These are phyloP conservation scores for Apteryx mantelli DNA, from an alignment of 2,113 vertebrate genomes.

Conservation along the genomic window DNA sequence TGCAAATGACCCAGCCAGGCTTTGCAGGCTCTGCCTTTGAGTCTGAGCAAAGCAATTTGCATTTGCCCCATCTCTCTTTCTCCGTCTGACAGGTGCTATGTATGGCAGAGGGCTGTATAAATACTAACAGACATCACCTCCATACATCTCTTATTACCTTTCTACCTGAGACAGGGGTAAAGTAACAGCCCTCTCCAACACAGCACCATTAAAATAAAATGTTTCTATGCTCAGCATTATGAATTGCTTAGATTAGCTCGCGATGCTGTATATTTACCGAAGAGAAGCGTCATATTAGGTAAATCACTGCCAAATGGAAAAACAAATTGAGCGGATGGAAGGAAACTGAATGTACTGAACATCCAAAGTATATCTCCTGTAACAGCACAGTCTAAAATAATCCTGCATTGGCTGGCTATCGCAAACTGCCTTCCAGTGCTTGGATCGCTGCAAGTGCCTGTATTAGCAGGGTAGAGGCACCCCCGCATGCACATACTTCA, in stretches of 20 bases:
- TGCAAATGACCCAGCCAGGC: too few relatives aligned
- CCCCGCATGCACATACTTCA: background rate
- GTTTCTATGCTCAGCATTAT: background rate
- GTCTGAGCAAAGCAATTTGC: background rate
- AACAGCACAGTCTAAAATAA: background rate
- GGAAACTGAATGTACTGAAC: background rate
- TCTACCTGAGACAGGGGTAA: background rate
- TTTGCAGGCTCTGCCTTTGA: background rate
- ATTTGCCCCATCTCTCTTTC: background rate
- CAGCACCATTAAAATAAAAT: background rate
- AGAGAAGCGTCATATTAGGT: background rate
- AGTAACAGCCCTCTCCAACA: background rate
- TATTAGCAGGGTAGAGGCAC: background rate
- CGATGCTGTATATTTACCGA: background rate
- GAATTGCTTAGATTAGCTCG: background rate
- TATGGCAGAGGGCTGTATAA: background rate
- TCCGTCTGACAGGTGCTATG: background rate
- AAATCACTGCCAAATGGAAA: background rate
- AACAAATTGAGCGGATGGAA: background rate
- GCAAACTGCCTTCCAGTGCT: background rate
- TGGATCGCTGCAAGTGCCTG: background rate
- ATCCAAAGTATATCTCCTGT: background rate
- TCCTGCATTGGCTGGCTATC: background rate
- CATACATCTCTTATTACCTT: background rate
- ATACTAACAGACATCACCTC: background rate